Conservation (phyloP, 2,113 vertebrate species). For the Neolamprologus variostigma region DNA sequence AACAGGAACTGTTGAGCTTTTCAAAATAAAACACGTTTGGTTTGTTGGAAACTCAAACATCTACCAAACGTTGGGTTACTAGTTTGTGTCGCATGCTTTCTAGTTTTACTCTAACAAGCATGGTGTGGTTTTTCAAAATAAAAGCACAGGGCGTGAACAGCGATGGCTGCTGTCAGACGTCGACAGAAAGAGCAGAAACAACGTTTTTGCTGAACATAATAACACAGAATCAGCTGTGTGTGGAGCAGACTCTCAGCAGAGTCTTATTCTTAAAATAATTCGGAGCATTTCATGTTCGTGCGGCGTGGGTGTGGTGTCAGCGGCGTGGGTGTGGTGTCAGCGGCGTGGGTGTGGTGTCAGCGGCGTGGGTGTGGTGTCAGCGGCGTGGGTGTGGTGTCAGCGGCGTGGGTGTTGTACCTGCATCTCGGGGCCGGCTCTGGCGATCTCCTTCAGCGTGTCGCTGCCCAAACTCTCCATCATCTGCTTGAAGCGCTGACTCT, state of each 20-base stretch:
- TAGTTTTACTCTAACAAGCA: not conserved
- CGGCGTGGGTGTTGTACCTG: slow-evolving; percentile 66
- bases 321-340: not conserved
- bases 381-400: not conserved
- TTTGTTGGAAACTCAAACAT: not conserved
- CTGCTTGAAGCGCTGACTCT: slow-evolving; percentile 72
- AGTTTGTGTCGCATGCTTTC: fast-evolving
- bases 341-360: not conserved
- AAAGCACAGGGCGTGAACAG: fast-evolving
- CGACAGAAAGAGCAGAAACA: not conserved
- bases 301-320: not conserved
- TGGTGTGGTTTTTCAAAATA: not conserved
- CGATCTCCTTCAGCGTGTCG: slow-evolving; percentile 76
- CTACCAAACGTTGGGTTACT: not conserved
- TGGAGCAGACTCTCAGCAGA: not conserved
- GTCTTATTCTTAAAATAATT: not conserved
- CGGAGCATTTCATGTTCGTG: not conserved
- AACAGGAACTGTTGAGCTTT: not conserved
- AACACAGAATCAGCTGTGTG: not conserved
- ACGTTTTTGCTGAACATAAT: fast-evolving
- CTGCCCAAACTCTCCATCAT: slow-evolving; percentile 72
- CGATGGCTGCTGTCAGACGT: not conserved
- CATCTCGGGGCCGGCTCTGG: slow-evolving; percentile 79
- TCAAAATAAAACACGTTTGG: not conserved
- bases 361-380: not conserved